Base-by-base conservation (phyloP, 2,113 vertebrate species). In the Monopterus albus region DNA sequence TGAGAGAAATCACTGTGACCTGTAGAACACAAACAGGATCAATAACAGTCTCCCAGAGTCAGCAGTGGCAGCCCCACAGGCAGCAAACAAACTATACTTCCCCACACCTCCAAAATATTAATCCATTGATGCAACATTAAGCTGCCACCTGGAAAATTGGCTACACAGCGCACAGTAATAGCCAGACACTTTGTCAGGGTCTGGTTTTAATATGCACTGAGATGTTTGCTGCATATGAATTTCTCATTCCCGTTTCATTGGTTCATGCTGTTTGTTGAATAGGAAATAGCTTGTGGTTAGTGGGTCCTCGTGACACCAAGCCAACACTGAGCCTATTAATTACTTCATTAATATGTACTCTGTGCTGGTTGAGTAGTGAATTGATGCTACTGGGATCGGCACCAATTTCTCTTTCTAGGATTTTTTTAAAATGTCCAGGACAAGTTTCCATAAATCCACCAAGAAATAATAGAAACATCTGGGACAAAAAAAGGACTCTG, bases 181-280 rank as follows among this genome's bases (percentile, higher is more conserved):
- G 55, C 36, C 64, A 52, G 67, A 40, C 26, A 31, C 60, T 70
- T 58, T 26, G 62, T 74, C 83, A 59, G 66, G 67, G 52, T 38
- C 0, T 33, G 42, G 73, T 70, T 85, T 87, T 89, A 84, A 82
- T 89, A 86, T 83, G 82, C 86, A 81, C 42, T 49, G 68, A 78
- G 61, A 47, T 59, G 73, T 64, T 50, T 31, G 72, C 68, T 28
- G 36, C 3, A 15, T 14, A 36, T 76, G 64, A 51, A 60, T 56
- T 75, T 66, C 25, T 84, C 58, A 56, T 67, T 78, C 17, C 52
- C 23, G 26, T 76, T 78, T 18, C 49, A 62, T 5, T 5, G 57
- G 18, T 52, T 45, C 14, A 17, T 40, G 23, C 50, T 64, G 20
- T 38, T 56, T n/a, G 12, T 17, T 14, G 40, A 60, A 72, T 69